Evolutionary conservation across 2,113 vertebrate genomes (phyloP).

Genomic region (Macquaria australasica): DNA sequence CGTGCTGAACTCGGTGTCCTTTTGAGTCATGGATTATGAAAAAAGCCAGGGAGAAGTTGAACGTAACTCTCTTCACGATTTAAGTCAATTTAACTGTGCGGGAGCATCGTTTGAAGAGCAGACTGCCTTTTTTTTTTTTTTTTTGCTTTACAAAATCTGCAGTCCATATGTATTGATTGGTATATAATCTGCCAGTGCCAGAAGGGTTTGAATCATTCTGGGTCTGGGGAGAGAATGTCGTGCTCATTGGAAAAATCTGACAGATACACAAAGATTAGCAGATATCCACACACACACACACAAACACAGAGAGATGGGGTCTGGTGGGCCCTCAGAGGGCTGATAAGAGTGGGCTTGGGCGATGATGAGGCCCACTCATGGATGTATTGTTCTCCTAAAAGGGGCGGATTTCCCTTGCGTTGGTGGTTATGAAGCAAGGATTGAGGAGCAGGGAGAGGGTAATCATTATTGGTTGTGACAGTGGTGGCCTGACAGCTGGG

Average conservation of each 20-base stretch:
- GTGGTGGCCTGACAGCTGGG: constrained; percentile 86
- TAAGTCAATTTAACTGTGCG: constrained; percentile 39
- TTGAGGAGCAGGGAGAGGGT: constrained; percentile 81
- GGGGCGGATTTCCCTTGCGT: constrained; percentile 77
- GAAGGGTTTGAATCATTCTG: constrained; percentile 76
- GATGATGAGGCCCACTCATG: constrained; percentile 84
- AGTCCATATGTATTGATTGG: constrained; percentile 76
- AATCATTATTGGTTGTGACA: constrained; percentile 87
- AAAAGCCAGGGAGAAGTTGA: constrained; percentile 13
- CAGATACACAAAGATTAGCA: constrained; percentile 82
- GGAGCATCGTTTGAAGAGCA: constrained; percentile 39
- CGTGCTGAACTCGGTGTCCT: constrained; percentile 46
- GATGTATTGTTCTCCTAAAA: constrained; percentile 84
- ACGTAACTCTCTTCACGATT: constrained; percentile 37
- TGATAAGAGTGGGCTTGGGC: constrained; percentile 84
- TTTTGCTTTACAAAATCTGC: constrained; percentile 57
- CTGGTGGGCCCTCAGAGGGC: constrained; percentile 71
- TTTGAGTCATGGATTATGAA: constrained; percentile 27
- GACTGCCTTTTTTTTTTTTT: constrained; percentile 28
- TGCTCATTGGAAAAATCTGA: constrained; percentile 74
- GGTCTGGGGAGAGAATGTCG: constrained; percentile 61
- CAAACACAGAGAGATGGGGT: constrained; percentile 55
- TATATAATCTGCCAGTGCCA: constrained; percentile 78
- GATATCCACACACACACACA: constrained; percentile 59
- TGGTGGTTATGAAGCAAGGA: constrained; percentile 83